Conservation (phyloP, 2,888 invertebrate genomes). For the Drosophila hamatofila region DNA sequence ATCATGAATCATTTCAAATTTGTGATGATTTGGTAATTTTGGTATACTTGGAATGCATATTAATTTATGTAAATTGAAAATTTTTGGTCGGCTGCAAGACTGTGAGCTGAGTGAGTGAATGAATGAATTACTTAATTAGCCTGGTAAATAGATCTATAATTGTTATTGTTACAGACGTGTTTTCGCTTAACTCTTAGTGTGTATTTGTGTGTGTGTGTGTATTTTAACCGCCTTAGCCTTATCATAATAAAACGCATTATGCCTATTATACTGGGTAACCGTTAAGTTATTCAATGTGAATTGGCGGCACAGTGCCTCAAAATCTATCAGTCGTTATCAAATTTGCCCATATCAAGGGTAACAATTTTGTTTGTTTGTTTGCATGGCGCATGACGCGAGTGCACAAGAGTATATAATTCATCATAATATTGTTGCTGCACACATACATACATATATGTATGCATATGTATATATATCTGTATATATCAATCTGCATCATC, state of each 20-base stretch:
- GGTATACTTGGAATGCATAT: slow-evolving; percentile 1
- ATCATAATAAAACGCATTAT: slow-evolving; percentile 30
- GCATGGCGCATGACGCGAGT: slow-evolving; percentile 40
- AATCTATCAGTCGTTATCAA: slow-evolving; percentile 72
- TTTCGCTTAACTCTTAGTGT: neutral
- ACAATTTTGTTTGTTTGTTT: slow-evolving; percentile 19
- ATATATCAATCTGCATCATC: slow-evolving; percentile 3
- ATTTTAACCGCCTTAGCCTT: slow-evolving; percentile 33
- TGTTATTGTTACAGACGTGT: slow-evolving; percentile 45
- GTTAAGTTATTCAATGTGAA: slow-evolving; percentile 66
- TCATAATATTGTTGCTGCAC: slow-evolving; percentile 27
- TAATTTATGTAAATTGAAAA: neutral
- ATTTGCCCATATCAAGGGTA: slow-evolving; percentile 47
- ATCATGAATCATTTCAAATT: neutral
- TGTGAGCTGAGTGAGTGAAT: slow-evolving; percentile 5
- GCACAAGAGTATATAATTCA: slow-evolving; percentile 42
- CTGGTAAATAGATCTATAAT: slow-evolving; percentile 20
- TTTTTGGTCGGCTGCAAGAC: slow-evolving; percentile 6
- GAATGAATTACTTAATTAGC: neutral
- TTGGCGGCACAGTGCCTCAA: slow-evolving; percentile 63
- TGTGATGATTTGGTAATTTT: slow-evolving; percentile 3
- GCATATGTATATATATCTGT: neutral
- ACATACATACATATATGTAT: slow-evolving; percentile 4
- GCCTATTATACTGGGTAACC: slow-evolving; percentile 33
- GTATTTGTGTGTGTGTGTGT: neutral